Conservation (phyloP, 1,140 invertebrate genomes). For the Rhagoletis zephyria region DNA sequence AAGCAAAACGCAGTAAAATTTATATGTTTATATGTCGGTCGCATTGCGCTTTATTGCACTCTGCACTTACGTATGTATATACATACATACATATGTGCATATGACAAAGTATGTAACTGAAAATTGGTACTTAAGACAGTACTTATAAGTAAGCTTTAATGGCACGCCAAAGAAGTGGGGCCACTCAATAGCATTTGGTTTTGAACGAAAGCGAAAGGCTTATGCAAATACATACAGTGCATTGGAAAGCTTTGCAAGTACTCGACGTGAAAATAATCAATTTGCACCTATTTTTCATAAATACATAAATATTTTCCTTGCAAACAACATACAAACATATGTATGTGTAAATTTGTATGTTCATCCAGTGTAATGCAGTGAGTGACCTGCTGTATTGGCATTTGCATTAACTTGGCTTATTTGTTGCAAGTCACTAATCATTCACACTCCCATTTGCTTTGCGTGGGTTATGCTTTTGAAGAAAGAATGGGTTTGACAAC, state of each 20-base stretch:
- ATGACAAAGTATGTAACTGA: background rate
- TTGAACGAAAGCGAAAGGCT: background rate
- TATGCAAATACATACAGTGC: background rate
- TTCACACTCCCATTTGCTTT: too few species aligned
- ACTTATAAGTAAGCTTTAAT: background rate
- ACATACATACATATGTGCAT: too few species aligned
- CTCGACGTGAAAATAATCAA: background rate
- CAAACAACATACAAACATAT: background rate
- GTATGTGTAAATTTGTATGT: background rate
- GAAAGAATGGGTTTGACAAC: too few species aligned
- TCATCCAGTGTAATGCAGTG: background rate
- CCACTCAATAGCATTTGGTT: too few species aligned
- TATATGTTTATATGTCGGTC: too few species aligned
- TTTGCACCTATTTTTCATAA: too few species aligned
- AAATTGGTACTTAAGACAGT: background rate
- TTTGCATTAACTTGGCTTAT: too few species aligned
- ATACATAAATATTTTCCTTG: background rate
- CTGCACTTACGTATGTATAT: too few species aligned
- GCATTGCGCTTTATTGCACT: background rate
- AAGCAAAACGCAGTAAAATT: too few species aligned
- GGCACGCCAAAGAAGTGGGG: background rate
- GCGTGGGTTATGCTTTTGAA: too few species aligned
- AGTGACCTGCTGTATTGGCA: background rate
- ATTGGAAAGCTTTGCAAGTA: background rate
- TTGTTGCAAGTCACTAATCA: too few species aligned